Conservation (phyloP, 2,888 invertebrate genomes). For the Callimorpha dominula region DNA sequence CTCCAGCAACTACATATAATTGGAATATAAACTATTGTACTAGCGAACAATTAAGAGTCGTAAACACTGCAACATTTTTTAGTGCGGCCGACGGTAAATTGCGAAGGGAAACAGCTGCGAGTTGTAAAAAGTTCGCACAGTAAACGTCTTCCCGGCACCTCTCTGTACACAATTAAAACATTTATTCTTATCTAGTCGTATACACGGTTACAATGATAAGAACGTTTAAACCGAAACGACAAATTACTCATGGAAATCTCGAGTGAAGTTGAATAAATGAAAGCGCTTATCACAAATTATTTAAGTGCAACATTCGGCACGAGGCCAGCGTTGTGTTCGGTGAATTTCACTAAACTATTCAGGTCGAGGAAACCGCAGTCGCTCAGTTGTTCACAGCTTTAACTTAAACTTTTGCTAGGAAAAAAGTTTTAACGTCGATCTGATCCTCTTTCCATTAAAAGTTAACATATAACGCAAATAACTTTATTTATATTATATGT, state of each 20-base stretch:
- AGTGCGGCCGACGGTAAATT: constrained; percentile 67
- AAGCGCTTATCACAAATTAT: constrained; percentile 83
- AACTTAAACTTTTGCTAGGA: constrained; percentile 65
- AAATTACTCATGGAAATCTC: constrained; percentile 68
- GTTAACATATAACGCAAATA: constrained; percentile 44
- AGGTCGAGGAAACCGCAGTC: constrained; percentile 80
- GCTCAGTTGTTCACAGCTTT: constrained; percentile 75
- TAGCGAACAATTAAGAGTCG: constrained; percentile 63
- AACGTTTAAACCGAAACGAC: constrained; percentile 59
- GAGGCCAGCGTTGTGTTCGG: constrained; percentile 77
- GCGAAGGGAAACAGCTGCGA: constrained; percentile 69
- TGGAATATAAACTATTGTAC: constrained; percentile 56
- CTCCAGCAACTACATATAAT: constrained; percentile 29
- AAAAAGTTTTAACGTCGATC: constrained; percentile 55
- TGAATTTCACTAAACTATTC: constrained; percentile 81
- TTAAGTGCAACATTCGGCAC: constrained; percentile 82
- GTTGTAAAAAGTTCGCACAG: constrained; percentile 74
- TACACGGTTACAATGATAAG: constrained; percentile 40
- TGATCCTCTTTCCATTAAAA: constrained; percentile 53
- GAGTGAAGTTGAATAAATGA: constrained; percentile 78
- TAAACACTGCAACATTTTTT: constrained; percentile 67
- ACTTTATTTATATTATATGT: constrained; percentile 36
- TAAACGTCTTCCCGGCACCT: constrained; percentile 66
- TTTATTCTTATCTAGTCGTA: constrained; percentile 37
- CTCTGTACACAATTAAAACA: constrained; percentile 63